phyloP scores from a whole-genome alignment of 1,140 invertebrate species.

The Bombus polaris region DNA sequence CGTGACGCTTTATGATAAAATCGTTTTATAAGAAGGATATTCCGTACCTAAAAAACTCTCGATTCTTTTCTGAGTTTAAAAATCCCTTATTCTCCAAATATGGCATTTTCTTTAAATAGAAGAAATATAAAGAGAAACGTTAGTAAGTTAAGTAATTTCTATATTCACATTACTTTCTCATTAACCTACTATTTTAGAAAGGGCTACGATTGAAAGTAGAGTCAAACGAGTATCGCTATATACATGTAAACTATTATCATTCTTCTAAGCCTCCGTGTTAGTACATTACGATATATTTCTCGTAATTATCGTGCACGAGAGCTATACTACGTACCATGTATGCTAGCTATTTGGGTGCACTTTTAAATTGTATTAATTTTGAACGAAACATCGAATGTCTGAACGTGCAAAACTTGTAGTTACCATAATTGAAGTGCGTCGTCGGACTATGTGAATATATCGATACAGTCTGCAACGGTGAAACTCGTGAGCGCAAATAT shows the following conservation, averaged over 20 bases:
- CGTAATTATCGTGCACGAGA: neutral
- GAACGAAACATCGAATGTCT: slow-evolving; percentile 6
- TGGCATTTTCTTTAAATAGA: too few relatives aligned
- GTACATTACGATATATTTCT: neutral
- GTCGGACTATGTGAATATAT: neutral
- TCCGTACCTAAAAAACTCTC: too few relatives aligned
- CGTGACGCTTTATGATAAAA: too few relatives aligned
- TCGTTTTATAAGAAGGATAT: too few relatives aligned
- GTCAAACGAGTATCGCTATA: too few relatives aligned
- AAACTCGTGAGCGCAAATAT: neutral
- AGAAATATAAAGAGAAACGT: too few relatives aligned
- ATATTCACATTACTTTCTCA: too few relatives aligned
- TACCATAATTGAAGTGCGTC: slow-evolving; percentile 32
- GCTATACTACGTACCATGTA: neutral
- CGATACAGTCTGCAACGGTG: neutral
- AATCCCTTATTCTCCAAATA: too few relatives aligned
- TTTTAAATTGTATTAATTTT: slow-evolving; percentile 41
- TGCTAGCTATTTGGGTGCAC: neutral
- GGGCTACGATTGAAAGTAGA: too few relatives aligned
- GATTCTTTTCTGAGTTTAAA: too few relatives aligned
- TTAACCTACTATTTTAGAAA: too few relatives aligned
- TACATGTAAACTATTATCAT: neutral
- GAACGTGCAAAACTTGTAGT: slow-evolving; percentile 10
- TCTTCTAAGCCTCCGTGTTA: neutral
- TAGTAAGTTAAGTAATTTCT: too few relatives aligned